A percentile compares a stretch with the other conserved stretches of the same genome.
Conservation (phyloP, 1,140 invertebrate genomes). For the Mizuhopecten yessoensis region DNA sequence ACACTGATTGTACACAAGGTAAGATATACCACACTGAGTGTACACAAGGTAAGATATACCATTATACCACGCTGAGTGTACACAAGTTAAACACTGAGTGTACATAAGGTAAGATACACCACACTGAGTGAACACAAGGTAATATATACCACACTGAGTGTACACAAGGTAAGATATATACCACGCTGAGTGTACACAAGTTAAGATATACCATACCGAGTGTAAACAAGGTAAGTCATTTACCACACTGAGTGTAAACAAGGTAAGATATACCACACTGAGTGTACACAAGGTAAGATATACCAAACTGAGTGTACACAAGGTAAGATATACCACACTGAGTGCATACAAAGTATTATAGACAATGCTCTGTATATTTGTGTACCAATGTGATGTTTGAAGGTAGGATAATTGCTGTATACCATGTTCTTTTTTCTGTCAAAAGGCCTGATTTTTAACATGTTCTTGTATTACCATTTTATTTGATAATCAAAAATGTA, state of each 20-base stretch:
- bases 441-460: no score
- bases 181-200: background rate
- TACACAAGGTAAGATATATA: background rate
- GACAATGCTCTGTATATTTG: no score
- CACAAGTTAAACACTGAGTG: background rate
- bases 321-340: no score
- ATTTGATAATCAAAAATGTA: no score
- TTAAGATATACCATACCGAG: background rate
- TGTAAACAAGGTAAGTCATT: background rate
- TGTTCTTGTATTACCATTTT: no score
- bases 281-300: no score
- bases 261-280: no score
- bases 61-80: constrained; percentile 42
- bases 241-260: background rate
- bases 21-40: background rate
- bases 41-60: constrained; percentile 1
- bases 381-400: no score
- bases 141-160: background rate
- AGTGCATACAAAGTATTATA: no score
- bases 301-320: no score
- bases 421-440: no score
- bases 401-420: no score
- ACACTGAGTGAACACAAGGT: background rate
- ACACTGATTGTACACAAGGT: background rate
- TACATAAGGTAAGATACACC: background rate